phyloP scores from a whole-genome alignment of 1,140 invertebrate genomes.

The Triops cancriformis region DNA sequence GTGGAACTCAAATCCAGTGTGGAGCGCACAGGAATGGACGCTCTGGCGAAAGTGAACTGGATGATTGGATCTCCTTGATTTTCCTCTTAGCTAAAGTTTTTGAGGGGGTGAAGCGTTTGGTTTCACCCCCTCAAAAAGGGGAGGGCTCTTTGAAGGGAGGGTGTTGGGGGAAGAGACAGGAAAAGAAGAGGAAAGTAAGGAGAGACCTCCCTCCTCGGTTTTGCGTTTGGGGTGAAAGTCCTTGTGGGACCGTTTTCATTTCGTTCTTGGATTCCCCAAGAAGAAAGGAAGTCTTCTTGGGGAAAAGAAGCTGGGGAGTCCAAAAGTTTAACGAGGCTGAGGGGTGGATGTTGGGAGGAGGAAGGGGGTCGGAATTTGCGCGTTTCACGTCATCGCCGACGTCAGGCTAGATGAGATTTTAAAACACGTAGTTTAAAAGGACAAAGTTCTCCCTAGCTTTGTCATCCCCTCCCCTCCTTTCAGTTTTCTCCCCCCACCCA shows the following conservation, averaged over 20 bases:
- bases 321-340: background rate
- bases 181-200: background rate
- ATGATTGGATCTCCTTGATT: no score
- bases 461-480: no score
- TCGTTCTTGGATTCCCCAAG: background rate
- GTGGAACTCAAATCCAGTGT: no score
- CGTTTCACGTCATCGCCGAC: background rate
- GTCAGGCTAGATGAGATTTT: background rate
- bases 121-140: no score
- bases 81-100: no score
- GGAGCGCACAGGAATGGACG: no score
- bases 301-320: background rate
- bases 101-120: no score
- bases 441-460: background rate
- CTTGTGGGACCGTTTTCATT: background rate
- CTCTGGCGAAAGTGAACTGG: no score
- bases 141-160: no score
- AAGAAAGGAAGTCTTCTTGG: background rate
- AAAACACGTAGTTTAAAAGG: background rate
- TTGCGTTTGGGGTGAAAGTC: background rate
- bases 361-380: background rate
- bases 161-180: background rate
- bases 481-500: no score
- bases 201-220: background rate
- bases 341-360: background rate